Percentiles rank a stretch among this genome's conserved stretches.
These are phyloP conservation scores for Taeniopygia guttata DNA, from an alignment of 2,797 vertebrate species.

Conservation along the genomic window DNA sequence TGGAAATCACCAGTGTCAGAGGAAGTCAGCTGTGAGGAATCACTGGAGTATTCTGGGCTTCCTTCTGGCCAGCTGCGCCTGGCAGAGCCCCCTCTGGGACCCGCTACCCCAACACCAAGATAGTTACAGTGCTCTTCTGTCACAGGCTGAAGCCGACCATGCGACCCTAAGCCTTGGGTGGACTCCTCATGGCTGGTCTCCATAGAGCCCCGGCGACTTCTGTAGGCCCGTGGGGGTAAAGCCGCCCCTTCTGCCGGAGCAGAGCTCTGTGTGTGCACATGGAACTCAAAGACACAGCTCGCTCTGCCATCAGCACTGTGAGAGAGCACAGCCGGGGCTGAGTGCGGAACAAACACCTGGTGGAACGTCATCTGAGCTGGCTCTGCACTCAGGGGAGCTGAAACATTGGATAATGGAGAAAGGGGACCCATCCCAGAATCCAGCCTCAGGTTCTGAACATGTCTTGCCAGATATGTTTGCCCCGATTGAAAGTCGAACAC, in stretches of 20 bases:
- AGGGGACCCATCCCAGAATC: slow-evolving; percentile 83
- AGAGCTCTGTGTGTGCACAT: slow-evolving; percentile 77
- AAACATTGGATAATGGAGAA: slow-evolving; percentile 76
- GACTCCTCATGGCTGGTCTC: slow-evolving; percentile 88
- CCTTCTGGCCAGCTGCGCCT: slow-evolving; percentile 83
- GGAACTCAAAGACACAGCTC: slow-evolving; percentile 90
- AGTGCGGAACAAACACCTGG: slow-evolving; percentile 85
- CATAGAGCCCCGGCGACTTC: slow-evolving; percentile 84
- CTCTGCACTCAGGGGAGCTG: slow-evolving; percentile 77
- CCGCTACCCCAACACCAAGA: slow-evolving; percentile 80
- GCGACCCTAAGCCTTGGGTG: slow-evolving; percentile 72
- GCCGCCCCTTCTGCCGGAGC: slow-evolving; percentile 76
- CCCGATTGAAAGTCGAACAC: slow-evolving; percentile 84
- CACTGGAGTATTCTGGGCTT: slow-evolving; percentile 92
- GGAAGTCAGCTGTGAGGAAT: slow-evolving; percentile 89
- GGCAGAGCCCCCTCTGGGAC: slow-evolving; percentile 83
- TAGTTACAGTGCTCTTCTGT: slow-evolving; percentile 89
- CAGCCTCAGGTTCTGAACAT: slow-evolving; percentile 83
- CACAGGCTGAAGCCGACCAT: slow-evolving; percentile 90
- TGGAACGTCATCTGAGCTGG: slow-evolving; percentile 74
- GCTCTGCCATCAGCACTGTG: slow-evolving; percentile 77
- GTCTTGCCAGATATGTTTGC: slow-evolving; percentile 85
- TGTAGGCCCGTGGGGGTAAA: slow-evolving; percentile 79
- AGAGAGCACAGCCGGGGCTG: slow-evolving; percentile 86
- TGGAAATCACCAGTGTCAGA: slow-evolving; percentile 92